Conservation (phyloP, 2,888 invertebrate genomes). For the Limnephilus auricula region DNA sequence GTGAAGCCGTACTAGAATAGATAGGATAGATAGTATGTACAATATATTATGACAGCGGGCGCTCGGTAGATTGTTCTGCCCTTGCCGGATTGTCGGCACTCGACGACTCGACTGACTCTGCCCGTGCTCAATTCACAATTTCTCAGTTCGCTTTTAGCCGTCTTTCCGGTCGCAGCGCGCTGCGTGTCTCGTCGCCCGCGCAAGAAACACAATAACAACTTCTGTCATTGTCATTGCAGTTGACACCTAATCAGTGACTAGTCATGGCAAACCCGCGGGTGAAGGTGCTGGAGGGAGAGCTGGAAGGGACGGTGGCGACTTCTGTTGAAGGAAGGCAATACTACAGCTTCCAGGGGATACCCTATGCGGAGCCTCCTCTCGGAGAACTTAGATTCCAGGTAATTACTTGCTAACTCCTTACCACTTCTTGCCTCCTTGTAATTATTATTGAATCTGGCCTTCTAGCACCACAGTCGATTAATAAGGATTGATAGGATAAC, state of each 20-base stretch:
- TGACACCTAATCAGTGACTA: neutral
- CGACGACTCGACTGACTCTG: neutral
- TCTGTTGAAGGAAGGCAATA: constrained; percentile 51
- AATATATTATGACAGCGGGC: neutral
- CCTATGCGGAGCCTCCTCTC: constrained; percentile 63
- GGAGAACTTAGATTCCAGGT: constrained; percentile 63
- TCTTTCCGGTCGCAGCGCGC: neutral
- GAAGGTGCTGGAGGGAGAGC: constrained; percentile 55
- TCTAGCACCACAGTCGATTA: too few relatives aligned
- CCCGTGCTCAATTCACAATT: neutral
- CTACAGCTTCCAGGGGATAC: constrained; percentile 59
- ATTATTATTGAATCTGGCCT: neutral
- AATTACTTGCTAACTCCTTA: neutral
- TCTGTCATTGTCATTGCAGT: neutral
- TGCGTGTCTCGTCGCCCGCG: neutral
- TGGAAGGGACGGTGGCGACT: constrained; percentile 51
- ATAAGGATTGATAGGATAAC: too few relatives aligned
- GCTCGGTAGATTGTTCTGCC: neutral
- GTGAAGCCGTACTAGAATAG: constrained; percentile 23
- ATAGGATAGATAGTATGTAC: neutral
- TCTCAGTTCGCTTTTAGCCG: neutral
- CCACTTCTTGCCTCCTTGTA: neutral
- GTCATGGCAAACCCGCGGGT: constrained; percentile 46
- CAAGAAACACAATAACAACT: neutral
- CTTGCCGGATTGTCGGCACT: too few relatives aligned